Evolutionary conservation across 1,140 invertebrate genomes (phyloP), one percentile per base, ranked within the genome.

Genomic region (Zelostemma sp.): DNA sequence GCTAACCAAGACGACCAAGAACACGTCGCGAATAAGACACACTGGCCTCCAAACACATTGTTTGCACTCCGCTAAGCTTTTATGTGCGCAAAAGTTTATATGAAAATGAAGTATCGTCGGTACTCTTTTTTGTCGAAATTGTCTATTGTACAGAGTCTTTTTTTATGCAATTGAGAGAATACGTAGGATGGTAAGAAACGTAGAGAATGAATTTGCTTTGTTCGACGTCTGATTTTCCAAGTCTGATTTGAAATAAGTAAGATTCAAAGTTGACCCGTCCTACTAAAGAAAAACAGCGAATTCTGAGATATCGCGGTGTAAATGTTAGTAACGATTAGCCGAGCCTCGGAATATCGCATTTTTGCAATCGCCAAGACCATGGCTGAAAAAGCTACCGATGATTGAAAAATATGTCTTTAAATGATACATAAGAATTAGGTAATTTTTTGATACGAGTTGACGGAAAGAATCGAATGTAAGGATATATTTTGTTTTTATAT

Each of bases 1-100:
- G 66, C 64, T 55, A 66, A 28, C 56, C 61, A 64, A 74, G 46
- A 63, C 58, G 58, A 74, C 68, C 59, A 40, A 53, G 58, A 25
- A 25, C 43, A 54, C 51, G 68, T 72, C 62, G 73, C 68, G 72
- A 69, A 69, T 75, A 70, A 61, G 86, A 87, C 88, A 88, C 88
- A 90, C 90, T 91, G 91, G 91, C 91, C 91, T 91, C 91, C 91
- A 93, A 91, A 92, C 92, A 92, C 92, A 93, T 93, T 93, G 92
- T 93, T 93, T 93, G 91, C 91, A 93, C 90, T 90, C 89, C 86
- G 80, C 84, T 85, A 82, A 84, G 82, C 82, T 84, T 85, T 81
- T 50, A 28, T 35, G 25, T 3, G 28, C 28, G n/a, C 21, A 54
- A 59, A 55, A 49, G 16, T 49, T 47, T 33, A 49, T 54, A 57